Evolutionary conservation across 2,888 invertebrate species (phyloP), one percentile per base, ranked within the genome.

Genomic region (Drosophila limbata): DNA sequence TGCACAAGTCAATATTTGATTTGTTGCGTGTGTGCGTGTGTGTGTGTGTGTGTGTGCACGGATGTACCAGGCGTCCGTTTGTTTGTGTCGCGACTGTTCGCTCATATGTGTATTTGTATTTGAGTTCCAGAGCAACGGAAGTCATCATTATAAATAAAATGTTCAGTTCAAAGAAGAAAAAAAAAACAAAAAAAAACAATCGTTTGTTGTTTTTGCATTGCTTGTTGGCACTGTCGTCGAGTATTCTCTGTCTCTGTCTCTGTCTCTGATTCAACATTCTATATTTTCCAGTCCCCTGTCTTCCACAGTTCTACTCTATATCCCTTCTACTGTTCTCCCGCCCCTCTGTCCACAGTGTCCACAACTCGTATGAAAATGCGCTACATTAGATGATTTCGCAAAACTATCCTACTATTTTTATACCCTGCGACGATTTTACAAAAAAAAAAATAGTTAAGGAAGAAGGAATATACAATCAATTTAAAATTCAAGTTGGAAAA

Each of bases 61-160:
- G 28, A 52, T 52, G 9, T 35, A 9, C 19, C n/a, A 21, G 50
- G 35, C 35, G 19, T 17, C 17, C 17, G 33, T 61, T 10, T 64
- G 72, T 50, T 76, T 63, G 53, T 65, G 68, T 62, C 62, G 67
- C 56, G 25, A 53, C 35, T 55, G 50, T 37, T 19, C 42, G 50
- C 25, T 19, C 42, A 64, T 64, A 40, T 39, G 48, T 25, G 25
- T 25, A 25, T 5, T 0, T 33, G 31, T 35, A 53, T 51, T 47
- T 11, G 61, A 63, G 52, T 51, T 47, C 19, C 50, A 40, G 53
- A 62, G 64, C 57, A 79, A 65, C 84, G 84, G 84, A 87, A 82
- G 87, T 82, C 87, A 86, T 84, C 81, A 82, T 87, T 84, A 84
- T 87, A 87, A 84, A 87, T 84, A 87, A 87, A 84, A 76, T 73